A percentile compares a stretch with the other conserved stretches of the same genome.
Evolutionary conservation across 2,113 vertebrate species (phyloP).

Genomic region (Eurypyga helias): DNA sequence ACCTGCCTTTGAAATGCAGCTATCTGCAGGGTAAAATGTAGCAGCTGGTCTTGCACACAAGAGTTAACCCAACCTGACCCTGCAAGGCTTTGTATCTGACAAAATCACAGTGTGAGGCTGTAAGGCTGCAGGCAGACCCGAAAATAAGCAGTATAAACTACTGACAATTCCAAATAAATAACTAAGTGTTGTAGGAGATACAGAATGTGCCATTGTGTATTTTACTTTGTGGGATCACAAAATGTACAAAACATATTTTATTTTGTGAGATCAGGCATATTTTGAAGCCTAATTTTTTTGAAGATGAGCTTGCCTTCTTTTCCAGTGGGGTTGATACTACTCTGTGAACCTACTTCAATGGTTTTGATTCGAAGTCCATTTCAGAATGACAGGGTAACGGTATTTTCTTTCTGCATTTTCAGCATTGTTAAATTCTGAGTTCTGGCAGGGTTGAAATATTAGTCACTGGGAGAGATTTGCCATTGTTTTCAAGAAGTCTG

Average conservation of each 20-base stretch:
- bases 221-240: not conserved
- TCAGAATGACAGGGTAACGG: not conserved
- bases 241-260: not conserved
- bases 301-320: not conserved
- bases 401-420: not conserved
- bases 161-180: not conserved
- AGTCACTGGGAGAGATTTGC: not conserved
- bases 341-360: not conserved
- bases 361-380: constrained; percentile 13
- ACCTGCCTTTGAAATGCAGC: not conserved
- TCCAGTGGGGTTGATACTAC: not conserved
- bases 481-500: constrained; percentile 3
- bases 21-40: not conserved
- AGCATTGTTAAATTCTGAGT: not conserved
- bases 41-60: not conserved
- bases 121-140: not conserved
- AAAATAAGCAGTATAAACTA: not conserved
- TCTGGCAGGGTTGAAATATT: constrained; percentile 22
- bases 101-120: not conserved
- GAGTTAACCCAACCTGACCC: not conserved
- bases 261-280: not conserved
- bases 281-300: not conserved
- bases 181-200: not conserved
- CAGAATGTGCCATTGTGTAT: not conserved
- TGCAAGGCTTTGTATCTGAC: not conserved